phyloP scores from a whole-genome alignment of 2,113 vertebrate genomes.

The Scomber japonicus region DNA sequence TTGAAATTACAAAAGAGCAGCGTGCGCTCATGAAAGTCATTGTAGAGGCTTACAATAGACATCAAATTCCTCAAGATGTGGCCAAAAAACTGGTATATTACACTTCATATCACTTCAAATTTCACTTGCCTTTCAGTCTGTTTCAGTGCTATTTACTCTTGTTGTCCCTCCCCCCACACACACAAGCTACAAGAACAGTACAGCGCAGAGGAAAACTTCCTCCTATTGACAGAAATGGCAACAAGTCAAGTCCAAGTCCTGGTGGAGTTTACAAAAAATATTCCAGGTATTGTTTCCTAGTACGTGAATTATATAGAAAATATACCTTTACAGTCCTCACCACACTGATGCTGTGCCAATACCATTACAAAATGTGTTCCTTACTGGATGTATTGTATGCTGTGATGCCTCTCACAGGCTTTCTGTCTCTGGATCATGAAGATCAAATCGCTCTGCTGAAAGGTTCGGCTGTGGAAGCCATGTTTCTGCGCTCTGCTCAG shows the following conservation, averaged over 20 bases:
- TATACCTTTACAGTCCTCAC: too few species aligned
- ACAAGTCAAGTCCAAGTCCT: conserved; percentile 97
- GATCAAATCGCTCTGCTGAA: conserved; percentile 98
- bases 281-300: conserved; percentile 88
- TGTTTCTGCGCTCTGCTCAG: conserved; percentile 97
- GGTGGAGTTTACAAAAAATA: conserved; percentile 98
- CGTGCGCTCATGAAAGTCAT: conserved; percentile 89
- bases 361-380: not conserved
- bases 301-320: not conserved
- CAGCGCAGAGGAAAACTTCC: conserved; percentile 95
- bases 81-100: conserved; percentile 93
- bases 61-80: conserved; percentile 94
- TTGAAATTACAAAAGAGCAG: conserved; percentile 91
- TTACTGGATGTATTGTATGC: not conserved
- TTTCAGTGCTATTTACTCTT: not conserved
- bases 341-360: not conserved
- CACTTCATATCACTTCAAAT: not conserved
- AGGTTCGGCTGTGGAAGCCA: conserved; percentile 98
- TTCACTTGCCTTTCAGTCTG: not conserved
- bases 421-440: conserved; percentile 95
- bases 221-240: conserved; percentile 97
- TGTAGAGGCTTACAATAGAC: conserved; percentile 93
- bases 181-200: conserved; percentile 93
- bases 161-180: conserved; percentile 45
- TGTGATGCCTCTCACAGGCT: conserved; percentile 84